Evolutionary conservation across 1,140 invertebrate species (phyloP).

Genomic region (Drosophila subobscura): DNA sequence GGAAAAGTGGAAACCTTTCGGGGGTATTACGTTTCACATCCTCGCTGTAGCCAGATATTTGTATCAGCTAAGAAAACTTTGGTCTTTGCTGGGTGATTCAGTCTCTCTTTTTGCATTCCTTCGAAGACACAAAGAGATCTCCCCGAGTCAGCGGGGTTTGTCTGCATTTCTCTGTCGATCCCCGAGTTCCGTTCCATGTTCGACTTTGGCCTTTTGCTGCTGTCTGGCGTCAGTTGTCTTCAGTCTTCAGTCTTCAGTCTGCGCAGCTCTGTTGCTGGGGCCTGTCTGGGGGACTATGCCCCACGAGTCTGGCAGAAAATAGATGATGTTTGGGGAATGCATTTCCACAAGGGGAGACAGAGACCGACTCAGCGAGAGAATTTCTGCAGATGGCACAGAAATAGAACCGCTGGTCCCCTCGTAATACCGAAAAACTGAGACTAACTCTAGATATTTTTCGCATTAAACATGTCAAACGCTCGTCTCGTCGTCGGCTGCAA

Average conservation of each 20-base stretch:
- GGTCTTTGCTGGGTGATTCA: too few relatives aligned
- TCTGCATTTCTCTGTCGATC: too few relatives aligned
- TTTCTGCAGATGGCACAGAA: constrained; percentile 23
- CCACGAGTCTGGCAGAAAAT: constrained; percentile 55
- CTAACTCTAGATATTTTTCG: constrained; percentile 49
- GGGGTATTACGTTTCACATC: too few relatives aligned
- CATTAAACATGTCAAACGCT: constrained; percentile 80
- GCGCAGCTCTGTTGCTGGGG: not conserved
- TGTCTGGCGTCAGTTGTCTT: constrained; percentile 41
- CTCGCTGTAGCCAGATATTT: too few relatives aligned
- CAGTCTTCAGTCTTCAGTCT: constrained; percentile 8
- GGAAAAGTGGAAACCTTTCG: too few relatives aligned
- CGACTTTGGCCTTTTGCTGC: constrained; percentile 32
- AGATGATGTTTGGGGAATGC: constrained; percentile 51
- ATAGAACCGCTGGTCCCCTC: constrained; percentile 23
- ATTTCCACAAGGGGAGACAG: constrained; percentile 56
- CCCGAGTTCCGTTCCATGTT: constrained; percentile 15
- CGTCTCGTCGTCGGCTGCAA: constrained; percentile 75
- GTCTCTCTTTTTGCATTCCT: too few relatives aligned
- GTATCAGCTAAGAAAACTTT: too few relatives aligned
- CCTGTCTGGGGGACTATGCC: not conserved
- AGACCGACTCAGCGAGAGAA: too few relatives aligned
- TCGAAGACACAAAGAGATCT: too few relatives aligned
- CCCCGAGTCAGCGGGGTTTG: too few relatives aligned
- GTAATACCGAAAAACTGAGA: too few relatives aligned